Evolutionary conservation across 2,797 vertebrate genomes (phyloP).

Genomic region (Halcyon smyrnensis): DNA sequence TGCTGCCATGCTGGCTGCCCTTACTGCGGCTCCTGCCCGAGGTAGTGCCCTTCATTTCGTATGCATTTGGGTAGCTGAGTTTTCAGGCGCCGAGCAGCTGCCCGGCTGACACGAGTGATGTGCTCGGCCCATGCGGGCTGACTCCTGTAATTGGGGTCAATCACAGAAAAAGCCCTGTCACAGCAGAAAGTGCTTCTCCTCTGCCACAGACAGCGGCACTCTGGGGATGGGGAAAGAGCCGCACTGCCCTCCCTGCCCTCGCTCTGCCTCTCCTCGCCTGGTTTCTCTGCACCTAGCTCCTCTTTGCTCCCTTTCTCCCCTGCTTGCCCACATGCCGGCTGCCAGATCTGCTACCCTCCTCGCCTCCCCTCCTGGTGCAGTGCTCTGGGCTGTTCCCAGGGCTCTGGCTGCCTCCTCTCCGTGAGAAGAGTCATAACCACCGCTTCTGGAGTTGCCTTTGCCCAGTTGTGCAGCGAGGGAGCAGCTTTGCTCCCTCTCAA

Average conservation of each 20-base stretch:
- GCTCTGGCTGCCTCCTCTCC: neutral
- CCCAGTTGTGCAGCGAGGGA: neutral
- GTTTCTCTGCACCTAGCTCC: neutral
- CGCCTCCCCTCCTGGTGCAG: neutral
- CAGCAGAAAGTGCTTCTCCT: neutral
- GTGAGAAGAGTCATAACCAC: neutral
- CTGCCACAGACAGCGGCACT: neutral
- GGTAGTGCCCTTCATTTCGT: neutral
- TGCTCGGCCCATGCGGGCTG: neutral
- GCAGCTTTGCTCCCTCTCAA: neutral
- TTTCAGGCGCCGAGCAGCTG: neutral
- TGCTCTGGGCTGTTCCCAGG: neutral
- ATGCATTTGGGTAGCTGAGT: rapidly evolving
- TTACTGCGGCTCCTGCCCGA: rapidly evolving
- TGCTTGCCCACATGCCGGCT: neutral
- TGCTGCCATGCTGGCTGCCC: rapidly evolving
- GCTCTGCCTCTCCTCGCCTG: neutral
- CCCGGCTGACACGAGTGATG: neutral
- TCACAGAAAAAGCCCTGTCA: neutral
- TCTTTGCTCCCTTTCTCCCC: neutral
- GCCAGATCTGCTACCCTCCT: neutral
- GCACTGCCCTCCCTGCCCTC: neutral
- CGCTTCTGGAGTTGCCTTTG: neutral
- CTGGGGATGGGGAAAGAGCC: neutral
- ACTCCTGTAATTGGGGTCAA: slow-evolving; percentile 57